Percentiles rank a stretch among this genome's conserved stretches.
phyloP scores from a whole-genome alignment of 2,888 invertebrate species.

The Baronia brevicornis region DNA sequence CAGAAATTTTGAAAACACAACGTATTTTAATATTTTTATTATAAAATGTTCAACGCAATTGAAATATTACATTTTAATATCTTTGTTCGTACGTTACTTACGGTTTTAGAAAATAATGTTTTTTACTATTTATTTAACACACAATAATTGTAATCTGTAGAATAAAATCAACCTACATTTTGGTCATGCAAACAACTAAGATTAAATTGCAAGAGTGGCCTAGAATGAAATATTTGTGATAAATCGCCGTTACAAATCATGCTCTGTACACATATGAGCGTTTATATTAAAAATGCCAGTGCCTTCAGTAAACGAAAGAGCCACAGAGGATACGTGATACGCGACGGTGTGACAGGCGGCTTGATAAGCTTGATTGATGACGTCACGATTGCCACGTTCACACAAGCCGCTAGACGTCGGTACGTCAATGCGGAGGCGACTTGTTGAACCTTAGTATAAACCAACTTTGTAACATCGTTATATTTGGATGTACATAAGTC shows the following conservation, averaged over 20 bases:
- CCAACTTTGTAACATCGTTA: too few relatives aligned
- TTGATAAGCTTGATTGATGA: constrained; percentile 69
- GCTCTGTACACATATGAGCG: constrained; percentile 13
- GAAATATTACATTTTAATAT: too few relatives aligned
- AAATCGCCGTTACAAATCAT: constrained; percentile 17
- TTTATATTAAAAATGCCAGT: constrained; percentile 16
- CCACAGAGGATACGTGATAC: constrained; percentile 14
- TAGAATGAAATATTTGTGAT: constrained; percentile 11
- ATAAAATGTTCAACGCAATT: too few relatives aligned
- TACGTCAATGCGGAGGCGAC: constrained; percentile 20
- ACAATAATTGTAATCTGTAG: constrained; percentile 8
- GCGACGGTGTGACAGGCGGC: constrained; percentile 27
- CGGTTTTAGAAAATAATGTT: too few relatives aligned
- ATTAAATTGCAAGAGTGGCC: constrained; percentile 13
- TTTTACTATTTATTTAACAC: too few relatives aligned
- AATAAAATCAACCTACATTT: constrained; percentile 12
- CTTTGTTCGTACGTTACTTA: too few relatives aligned
- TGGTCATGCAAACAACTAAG: constrained; percentile 12
- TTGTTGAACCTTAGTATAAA: constrained; percentile 24
- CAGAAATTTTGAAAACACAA: too few relatives aligned
- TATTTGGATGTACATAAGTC: too few relatives aligned
- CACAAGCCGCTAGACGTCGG: constrained; percentile 18
- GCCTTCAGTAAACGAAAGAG: constrained; percentile 7
- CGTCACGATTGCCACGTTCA: constrained; percentile 39
- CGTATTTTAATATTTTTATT: too few relatives aligned